Evolutionary conservation across 2,888 invertebrate species (phyloP).

Genomic region (Nesidiocoris tenuis): DNA sequence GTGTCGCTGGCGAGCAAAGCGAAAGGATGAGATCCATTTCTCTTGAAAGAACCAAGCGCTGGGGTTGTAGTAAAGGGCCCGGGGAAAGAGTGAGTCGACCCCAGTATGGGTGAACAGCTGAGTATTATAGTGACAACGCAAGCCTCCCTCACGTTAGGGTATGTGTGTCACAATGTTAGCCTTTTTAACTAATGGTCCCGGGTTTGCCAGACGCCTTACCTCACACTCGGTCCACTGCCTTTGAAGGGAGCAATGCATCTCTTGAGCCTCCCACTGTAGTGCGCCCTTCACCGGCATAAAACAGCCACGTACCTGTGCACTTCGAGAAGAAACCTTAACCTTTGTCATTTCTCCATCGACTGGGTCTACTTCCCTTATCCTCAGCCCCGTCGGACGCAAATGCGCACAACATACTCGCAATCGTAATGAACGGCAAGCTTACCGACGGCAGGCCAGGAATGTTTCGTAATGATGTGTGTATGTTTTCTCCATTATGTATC

Average conservation of each 20-base stretch:
- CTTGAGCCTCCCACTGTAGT: no score
- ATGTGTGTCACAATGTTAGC: slow-evolving; percentile 14
- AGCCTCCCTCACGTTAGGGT: not conserved
- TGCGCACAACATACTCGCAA: no score
- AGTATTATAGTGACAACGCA: not conserved
- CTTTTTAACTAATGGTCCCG: slow-evolving; percentile 25
- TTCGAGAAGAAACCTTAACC: not conserved
- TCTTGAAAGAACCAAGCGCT: slow-evolving; percentile 3
- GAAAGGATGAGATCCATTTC: slow-evolving; percentile 8
- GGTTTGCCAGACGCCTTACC: not conserved
- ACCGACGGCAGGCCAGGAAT: not conserved
- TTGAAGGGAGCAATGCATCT: not conserved
- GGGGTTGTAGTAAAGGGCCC: not conserved
- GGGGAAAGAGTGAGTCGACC: not conserved
- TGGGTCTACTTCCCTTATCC: not conserved
- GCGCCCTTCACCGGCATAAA: not conserved
- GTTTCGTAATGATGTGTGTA: no score
- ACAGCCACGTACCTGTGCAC: not conserved
- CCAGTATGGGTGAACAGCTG: not conserved
- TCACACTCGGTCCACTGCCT: not conserved
- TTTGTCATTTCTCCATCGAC: not conserved
- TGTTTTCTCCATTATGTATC: no score
- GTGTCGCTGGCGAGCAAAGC: not conserved
- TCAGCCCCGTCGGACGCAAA: no score
- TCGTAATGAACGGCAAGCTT: no score